phyloP scores from a whole-genome alignment of 2,888 invertebrate species.

The Chymomyza fuscimana region DNA sequence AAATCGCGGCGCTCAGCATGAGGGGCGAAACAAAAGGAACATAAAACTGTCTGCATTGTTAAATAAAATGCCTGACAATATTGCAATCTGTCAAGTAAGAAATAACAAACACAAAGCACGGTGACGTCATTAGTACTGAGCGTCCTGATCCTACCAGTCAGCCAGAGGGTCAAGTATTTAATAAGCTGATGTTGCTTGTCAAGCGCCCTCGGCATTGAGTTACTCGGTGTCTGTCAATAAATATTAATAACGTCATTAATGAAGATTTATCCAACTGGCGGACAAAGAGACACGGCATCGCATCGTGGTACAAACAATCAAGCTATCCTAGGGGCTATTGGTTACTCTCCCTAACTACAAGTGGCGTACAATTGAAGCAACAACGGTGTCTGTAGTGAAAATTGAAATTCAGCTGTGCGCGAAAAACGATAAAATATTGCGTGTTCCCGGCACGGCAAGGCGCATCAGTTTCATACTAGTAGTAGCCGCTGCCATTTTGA shows the following conservation, averaged over 20 bases:
- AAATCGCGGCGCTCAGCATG: conserved; percentile 13
- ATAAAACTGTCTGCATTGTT: conserved; percentile 1
- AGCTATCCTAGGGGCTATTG: not conserved
- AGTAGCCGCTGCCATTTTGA: not conserved
- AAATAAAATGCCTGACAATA: not conserved
- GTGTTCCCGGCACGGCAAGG: conserved; percentile 5
- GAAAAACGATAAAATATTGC: conserved; percentile 36
- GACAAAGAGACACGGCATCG: not conserved
- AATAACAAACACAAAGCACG: not conserved
- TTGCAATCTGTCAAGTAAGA: not conserved
- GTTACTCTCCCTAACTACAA: conserved; percentile 14
- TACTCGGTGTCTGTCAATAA: conserved; percentile 57
- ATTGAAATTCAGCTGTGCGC: conserved; percentile 35
- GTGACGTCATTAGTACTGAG: not conserved
- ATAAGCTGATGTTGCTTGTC: not conserved
- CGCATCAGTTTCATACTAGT: not conserved
- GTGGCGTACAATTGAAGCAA: conserved; percentile 32
- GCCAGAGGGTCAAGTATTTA: not conserved
- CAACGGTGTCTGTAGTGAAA: conserved; percentile 31
- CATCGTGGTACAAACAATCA: no score
- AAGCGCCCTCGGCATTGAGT: not conserved
- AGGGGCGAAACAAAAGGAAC: not conserved
- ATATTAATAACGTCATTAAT: conserved; percentile 76
- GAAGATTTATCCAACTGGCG: conserved; percentile 64
- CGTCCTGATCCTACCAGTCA: not conserved